A percentile compares a stretch with the other conserved stretches of the same genome.
These are phyloP conservation scores for human DNA, from an alignment of 2,113 vertebrate genomes.

Conservation along the genomic window GRCh38 chr3:119016501-119017000, in stretches of 20 bases:
- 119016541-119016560: slow-evolving; percentile 55
- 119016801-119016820: neutral
- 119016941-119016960: neutral
- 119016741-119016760: neutral
- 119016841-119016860: neutral
- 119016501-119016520: slow-evolving; percentile 61
- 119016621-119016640: slow-evolving; percentile 63
- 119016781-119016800: neutral
- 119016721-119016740: neutral
- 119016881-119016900: neutral
- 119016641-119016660: slow-evolving; percentile 57
- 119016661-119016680: slow-evolving; percentile 33
- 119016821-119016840: neutral
- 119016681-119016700: slow-evolving; percentile 57
- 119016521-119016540: slow-evolving; percentile 59
- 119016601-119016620: slow-evolving; percentile 74
- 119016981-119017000: neutral
- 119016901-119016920: neutral
- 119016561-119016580: slow-evolving; percentile 64
- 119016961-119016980: neutral
- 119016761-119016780: neutral
- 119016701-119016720: neutral
- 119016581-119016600: slow-evolving; percentile 75
- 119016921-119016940: neutral
- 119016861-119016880: neutral